Conservation (phyloP, 2,113 vertebrate species). For the Rhodinocichla rosea region DNA sequence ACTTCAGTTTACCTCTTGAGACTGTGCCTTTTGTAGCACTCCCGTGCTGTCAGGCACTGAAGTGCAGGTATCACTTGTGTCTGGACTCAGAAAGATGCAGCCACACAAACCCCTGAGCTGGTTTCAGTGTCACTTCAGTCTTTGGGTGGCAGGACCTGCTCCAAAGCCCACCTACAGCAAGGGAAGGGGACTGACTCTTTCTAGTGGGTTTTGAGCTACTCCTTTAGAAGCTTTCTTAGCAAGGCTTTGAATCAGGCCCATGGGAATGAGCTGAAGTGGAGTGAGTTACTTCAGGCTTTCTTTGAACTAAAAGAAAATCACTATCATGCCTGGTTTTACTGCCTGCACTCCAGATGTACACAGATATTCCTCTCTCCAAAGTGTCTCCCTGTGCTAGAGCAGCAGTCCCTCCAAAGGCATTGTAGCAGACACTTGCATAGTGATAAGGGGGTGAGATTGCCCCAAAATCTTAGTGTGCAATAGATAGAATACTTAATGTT, state of each 20-base stretch:
- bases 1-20: background rate
- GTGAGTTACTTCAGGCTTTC: background rate
- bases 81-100: background rate
- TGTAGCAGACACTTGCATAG: background rate
- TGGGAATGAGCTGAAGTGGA: background rate
- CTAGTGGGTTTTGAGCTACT: background rate
- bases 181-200: background rate
- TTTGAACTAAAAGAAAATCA: constrained; percentile 38
- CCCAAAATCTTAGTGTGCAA: background rate
- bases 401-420: background rate
- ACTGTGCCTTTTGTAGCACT: background rate
- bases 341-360: constrained; percentile 20
- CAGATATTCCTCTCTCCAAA: constrained; percentile 11
- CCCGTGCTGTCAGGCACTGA: background rate
- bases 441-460: background rate
- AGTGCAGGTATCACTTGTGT: background rate
- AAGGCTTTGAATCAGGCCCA: constrained; percentile 7
- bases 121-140: background rate
- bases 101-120: background rate
- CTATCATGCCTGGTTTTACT: background rate
- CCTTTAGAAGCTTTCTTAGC: background rate
- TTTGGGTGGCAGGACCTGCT: background rate
- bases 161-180: background rate
- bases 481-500: background rate
- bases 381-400: background rate